Conservation (phyloP, 2,113 vertebrate species). For the Tachysurus fulvidraco region DNA sequence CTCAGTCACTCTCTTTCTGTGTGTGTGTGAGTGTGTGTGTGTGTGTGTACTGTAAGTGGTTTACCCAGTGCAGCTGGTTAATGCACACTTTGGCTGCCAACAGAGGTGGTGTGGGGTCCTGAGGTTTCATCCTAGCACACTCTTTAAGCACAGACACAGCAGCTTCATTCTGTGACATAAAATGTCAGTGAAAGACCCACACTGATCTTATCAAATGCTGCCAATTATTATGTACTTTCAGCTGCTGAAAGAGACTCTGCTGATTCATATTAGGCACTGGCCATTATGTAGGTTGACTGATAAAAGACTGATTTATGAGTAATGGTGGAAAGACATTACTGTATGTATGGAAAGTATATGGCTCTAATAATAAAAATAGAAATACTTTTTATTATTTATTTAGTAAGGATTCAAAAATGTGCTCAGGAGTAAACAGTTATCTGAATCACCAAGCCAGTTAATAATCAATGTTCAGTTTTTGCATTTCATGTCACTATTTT, state of each 20-base stretch:
- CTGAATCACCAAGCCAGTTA: background rate
- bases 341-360: background rate
- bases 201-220: background rate
- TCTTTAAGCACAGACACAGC: conserved; percentile 92
- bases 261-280: too few relatives aligned
- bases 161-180: conserved; percentile 77
- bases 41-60: conserved; percentile 50
- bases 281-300: background rate
- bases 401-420: conserved; percentile 7
- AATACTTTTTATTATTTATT: background rate
- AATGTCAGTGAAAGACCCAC: conserved; percentile 20
- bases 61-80: conserved; percentile 92
- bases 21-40: conserved; percentile 12
- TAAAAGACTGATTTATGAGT: background rate
- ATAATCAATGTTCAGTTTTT: background rate
- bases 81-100: conserved; percentile 97
- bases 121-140: conserved; percentile 85
- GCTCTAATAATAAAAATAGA: background rate
- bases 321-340: background rate
- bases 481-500: background rate
- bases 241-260: background rate
- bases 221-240: background rate
- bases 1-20: background rate
- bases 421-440: background rate
- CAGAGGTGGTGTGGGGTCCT: conserved; percentile 85